Conservation (phyloP, 2,888 invertebrate species). For the Nycteola revayana region DNA sequence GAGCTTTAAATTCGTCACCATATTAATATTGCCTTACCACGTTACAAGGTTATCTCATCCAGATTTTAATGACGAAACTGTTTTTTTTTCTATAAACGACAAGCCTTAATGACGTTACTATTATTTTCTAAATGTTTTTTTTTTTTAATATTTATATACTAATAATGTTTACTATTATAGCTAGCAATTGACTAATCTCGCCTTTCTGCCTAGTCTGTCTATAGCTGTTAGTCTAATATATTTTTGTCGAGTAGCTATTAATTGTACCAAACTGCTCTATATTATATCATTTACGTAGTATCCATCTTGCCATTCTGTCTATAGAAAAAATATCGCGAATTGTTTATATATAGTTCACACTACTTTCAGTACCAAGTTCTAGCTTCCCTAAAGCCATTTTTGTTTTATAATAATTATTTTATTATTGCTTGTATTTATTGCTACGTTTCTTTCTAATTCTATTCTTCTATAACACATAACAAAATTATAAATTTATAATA, state of each 20-base stretch:
- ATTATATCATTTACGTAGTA: conserved; percentile 54
- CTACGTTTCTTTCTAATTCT: conserved; percentile 52
- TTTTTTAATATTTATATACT: conserved; percentile 46
- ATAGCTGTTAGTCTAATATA: conserved; percentile 70
- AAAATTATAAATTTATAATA: too few relatives aligned
- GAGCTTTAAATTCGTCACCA: conserved; percentile 78
- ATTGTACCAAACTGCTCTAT: conserved; percentile 67
- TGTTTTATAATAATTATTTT: conserved; percentile 51
- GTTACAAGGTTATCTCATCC: conserved; percentile 49
- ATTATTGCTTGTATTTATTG: conserved; percentile 77
- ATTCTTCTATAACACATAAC: too few relatives aligned
- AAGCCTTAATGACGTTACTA: conserved; percentile 68
- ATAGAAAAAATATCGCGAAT: conserved; percentile 77
- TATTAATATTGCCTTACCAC: conserved; percentile 52
- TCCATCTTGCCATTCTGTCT: conserved; percentile 56
- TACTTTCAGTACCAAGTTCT: conserved; percentile 76
- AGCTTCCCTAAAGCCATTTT: conserved; percentile 73
- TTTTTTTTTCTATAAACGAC: conserved; percentile 53
- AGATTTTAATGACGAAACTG: conserved; percentile 55
- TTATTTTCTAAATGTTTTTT: conserved; percentile 49
- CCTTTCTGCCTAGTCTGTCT: conserved; percentile 72
- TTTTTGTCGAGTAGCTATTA: conserved; percentile 67
- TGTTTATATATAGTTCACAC: conserved; percentile 61
- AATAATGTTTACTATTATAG: conserved; percentile 72
- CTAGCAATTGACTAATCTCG: conserved; percentile 80